Percentiles rank a stretch among this genome's conserved stretches.
These are phyloP conservation scores for Pollenia angustigena DNA, from an alignment of 2,888 invertebrate genomes.

Conservation along the genomic window DNA sequence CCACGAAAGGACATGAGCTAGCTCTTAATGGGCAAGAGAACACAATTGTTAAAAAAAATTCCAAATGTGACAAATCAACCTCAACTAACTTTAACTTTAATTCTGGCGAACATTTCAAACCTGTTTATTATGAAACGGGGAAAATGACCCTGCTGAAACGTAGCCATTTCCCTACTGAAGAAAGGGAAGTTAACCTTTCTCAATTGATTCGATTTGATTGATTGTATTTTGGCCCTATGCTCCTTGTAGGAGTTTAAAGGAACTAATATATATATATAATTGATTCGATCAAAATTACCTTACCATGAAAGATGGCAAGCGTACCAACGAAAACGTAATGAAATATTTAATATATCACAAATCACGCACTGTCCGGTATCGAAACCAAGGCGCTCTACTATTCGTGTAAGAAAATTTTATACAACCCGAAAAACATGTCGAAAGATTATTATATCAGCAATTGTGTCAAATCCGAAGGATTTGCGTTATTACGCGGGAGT, in stretches of 20 bases:
- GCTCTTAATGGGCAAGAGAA: no score
- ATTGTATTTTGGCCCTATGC: no score
- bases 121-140: background rate
- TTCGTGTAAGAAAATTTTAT: conserved; percentile 13
- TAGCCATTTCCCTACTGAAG: background rate
- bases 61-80: no score
- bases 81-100: no score
- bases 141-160: conserved; percentile 10
- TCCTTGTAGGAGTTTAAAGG: no score
- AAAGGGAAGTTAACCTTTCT: background rate
- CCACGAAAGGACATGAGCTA: background rate
- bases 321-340: conserved; percentile 7
- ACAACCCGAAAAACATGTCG: background rate
- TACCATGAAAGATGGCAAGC: conserved; percentile 11
- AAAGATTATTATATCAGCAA: no score
- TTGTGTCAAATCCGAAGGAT: no score
- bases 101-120: no score
- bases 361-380: background rate
- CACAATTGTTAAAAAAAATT: no score
- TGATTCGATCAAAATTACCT: background rate
- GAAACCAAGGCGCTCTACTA: background rate
- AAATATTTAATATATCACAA: background rate
- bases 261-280: no score
- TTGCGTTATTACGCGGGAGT: conserved; percentile 27
- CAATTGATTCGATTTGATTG: no score